A percentile compares a stretch with the other conserved stretches of the same genome.
Evolutionary conservation across 2,113 vertebrate genomes (phyloP).

Genomic region (Anoplopoma fimbria): DNA sequence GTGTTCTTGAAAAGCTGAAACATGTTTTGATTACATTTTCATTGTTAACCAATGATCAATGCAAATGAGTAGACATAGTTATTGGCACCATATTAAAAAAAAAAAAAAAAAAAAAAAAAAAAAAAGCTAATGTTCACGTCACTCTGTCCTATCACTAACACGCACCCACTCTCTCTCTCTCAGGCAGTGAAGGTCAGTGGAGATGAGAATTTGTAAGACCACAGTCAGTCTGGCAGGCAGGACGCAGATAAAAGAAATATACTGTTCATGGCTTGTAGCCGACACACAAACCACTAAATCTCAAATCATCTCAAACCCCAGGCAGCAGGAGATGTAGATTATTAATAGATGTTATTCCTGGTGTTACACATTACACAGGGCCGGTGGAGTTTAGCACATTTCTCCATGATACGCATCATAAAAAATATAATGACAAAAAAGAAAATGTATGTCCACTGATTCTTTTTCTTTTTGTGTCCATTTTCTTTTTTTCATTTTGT

Average conservation of each 20-base stretch:
- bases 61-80: slow-evolving; percentile 16
- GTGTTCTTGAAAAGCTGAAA: slow-evolving; percentile 27
- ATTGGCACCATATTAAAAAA: slow-evolving; percentile 50
- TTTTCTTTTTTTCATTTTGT: slow-evolving; percentile 20
- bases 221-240: background rate
- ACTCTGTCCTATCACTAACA: background rate
- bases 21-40: slow-evolving; percentile 15
- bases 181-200: slow-evolving; percentile 28
- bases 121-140: slow-evolving; percentile 43
- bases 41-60: background rate
- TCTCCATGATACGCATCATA: slow-evolving; percentile 22
- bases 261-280: background rate
- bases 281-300: slow-evolving; percentile 38
- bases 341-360: background rate
- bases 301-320: slow-evolving; percentile 9
- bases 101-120: slow-evolving; percentile 60
- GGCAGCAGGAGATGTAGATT: background rate
- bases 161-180: background rate
- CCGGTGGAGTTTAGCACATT: background rate
- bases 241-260: slow-evolving; percentile 4
- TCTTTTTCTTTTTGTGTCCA: slow-evolving; percentile 7
- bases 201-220: background rate
- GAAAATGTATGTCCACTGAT: slow-evolving; percentile 8
- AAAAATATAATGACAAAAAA: slow-evolving; percentile 48
- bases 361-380: background rate